phyloP scores from a whole-genome alignment of 2,797 vertebrate species.

The Epinephelus coioides region DNA sequence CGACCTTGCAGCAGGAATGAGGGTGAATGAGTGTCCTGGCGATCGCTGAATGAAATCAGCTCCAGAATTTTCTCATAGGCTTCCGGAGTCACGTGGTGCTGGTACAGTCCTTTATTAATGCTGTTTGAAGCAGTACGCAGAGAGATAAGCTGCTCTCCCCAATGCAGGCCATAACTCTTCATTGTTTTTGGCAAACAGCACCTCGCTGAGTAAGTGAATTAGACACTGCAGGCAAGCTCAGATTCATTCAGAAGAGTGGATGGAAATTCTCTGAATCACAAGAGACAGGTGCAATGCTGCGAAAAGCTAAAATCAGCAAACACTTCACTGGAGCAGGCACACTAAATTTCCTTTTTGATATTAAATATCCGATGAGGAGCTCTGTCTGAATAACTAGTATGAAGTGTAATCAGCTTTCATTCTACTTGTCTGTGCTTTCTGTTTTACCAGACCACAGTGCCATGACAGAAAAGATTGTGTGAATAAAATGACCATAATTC shows the following conservation, averaged over 20 bases:
- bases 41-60: slow-evolving; percentile 75
- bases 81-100: slow-evolving; percentile 48
- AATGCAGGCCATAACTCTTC: slow-evolving; percentile 54
- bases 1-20: slow-evolving; percentile 75
- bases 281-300: slow-evolving; percentile 16
- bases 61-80: slow-evolving; percentile 46
- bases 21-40: slow-evolving; percentile 66
- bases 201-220: slow-evolving; percentile 54
- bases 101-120: slow-evolving; percentile 43
- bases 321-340: not conserved
- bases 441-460: not conserved
- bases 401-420: slow-evolving; percentile 5
- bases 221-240: slow-evolving; percentile 48
- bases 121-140: slow-evolving; percentile 31
- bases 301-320: slow-evolving; percentile 17
- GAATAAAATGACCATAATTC: slow-evolving; percentile 19
- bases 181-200: slow-evolving; percentile 52
- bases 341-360: not conserved
- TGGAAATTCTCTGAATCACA: slow-evolving; percentile 47
- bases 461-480: not conserved
- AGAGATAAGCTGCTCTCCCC: slow-evolving; percentile 45
- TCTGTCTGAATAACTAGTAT: not conserved
- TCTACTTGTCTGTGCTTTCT: not conserved
- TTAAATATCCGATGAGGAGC: not conserved
- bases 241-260: slow-evolving; percentile 60